Conservation (phyloP, 2,888 invertebrate species). For the Stictocephala bisonia region DNA sequence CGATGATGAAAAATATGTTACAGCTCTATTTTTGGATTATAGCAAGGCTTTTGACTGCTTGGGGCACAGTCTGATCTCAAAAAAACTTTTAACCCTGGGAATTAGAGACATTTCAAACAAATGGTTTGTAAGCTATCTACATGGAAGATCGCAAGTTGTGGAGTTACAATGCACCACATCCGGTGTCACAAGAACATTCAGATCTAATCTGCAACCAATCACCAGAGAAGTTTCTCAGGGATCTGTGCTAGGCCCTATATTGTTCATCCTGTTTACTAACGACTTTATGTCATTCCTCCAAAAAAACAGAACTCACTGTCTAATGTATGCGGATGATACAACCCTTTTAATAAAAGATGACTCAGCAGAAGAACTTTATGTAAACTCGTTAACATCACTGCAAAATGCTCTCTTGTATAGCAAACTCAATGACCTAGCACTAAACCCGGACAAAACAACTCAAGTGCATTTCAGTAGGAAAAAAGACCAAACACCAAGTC, state of each 20-base stretch:
- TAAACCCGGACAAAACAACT: background rate
- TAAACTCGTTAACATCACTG: background rate
- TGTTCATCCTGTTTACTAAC: background rate
- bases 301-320: background rate
- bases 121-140: slow-evolving; percentile 11
- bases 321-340: slow-evolving; percentile 5
- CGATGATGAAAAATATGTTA: background rate
- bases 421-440: background rate
- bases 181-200: background rate
- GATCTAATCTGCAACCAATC: background rate
- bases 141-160: background rate
- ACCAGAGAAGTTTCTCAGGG: background rate
- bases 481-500: no score
- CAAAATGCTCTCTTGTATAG: background rate
- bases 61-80: background rate
- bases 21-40: slow-evolving; percentile 1
- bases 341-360: background rate
- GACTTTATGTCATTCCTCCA: background rate
- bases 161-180: background rate
- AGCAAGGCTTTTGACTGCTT: slow-evolving; percentile 5
- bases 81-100: background rate
- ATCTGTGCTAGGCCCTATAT: background rate
- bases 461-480: background rate
- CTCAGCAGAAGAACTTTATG: background rate
- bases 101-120: background rate